Percentiles rank a stretch among this genome's conserved stretches.
Conservation (phyloP, 2,888 invertebrate species). For the Volucella inanis region DNA sequence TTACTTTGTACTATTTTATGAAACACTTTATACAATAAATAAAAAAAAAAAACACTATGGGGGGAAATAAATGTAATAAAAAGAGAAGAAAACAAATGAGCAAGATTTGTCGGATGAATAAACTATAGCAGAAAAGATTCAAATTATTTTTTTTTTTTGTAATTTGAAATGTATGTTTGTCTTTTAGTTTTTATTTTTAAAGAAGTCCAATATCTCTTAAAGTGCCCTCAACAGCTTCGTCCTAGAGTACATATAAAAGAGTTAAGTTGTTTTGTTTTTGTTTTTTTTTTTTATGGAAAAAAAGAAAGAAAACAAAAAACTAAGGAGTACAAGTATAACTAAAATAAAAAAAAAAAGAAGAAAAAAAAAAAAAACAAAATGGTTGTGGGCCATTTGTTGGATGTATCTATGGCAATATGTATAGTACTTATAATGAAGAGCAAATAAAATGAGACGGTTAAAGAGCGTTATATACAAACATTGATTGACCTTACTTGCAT, state of each 20-base stretch:
- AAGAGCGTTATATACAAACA: slow-evolving; percentile 53
- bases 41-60: slow-evolving; percentile 20
- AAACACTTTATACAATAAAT: slow-evolving; percentile 21
- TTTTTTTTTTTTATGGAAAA: slow-evolving; percentile 30
- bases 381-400: slow-evolving; percentile 24
- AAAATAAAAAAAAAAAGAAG: background rate
- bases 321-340: background rate
- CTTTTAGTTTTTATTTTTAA: slow-evolving; percentile 82
- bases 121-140: slow-evolving; percentile 4
- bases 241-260: slow-evolving; percentile 85
- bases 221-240: slow-evolving; percentile 96
- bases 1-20: slow-evolving; percentile 37
- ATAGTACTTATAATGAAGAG: slow-evolving; percentile 45
- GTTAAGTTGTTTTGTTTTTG: slow-evolving; percentile 67
- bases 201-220: slow-evolving; percentile 97
- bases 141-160: background rate
- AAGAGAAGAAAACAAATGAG: slow-evolving; percentile 15
- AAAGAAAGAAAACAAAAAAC: slow-evolving; percentile 32
- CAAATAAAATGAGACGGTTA: slow-evolving; percentile 20
- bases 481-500: slow-evolving; percentile 47
- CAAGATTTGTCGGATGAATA: slow-evolving; percentile 5
- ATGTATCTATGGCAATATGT: slow-evolving; percentile 9
- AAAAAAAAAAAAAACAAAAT: slow-evolving; percentile 8
- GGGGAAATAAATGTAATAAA: slow-evolving; percentile 2
- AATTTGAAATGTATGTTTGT: slow-evolving; percentile 1